Evolutionary conservation across 2,113 vertebrate species (phyloP).

Genomic region (Todiramphus saurophagus): DNA sequence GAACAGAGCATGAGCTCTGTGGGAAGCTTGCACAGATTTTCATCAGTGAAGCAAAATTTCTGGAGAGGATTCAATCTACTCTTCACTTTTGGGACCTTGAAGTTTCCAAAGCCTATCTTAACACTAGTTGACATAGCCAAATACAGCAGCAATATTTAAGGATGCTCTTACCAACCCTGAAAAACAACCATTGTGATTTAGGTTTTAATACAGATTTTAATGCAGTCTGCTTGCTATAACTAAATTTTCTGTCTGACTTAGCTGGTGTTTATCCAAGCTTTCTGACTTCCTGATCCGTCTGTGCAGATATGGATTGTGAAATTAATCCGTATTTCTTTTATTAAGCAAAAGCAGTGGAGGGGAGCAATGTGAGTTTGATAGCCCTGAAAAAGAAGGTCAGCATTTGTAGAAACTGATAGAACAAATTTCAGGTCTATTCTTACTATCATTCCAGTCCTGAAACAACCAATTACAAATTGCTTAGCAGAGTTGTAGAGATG

Average conservation of each 20-base stretch:
- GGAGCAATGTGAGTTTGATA: neutral
- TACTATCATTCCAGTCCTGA: neutral
- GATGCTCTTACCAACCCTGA: neutral
- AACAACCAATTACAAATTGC: neutral
- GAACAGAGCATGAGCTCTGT: neutral
- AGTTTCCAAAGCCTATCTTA: neutral
- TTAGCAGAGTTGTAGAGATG: neutral
- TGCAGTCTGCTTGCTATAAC: neutral
- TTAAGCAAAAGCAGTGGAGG: neutral
- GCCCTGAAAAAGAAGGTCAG: neutral
- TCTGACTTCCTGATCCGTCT: neutral
- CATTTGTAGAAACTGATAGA: neutral
- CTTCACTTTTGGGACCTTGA: neutral
- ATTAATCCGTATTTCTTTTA: neutral
- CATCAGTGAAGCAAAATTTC: conserved; percentile 5
- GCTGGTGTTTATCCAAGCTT: neutral
- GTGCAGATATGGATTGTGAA: neutral
- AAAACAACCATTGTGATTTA: neutral
- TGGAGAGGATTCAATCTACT: neutral
- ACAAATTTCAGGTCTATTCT: neutral
- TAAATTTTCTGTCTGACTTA: neutral
- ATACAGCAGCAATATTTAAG: neutral
- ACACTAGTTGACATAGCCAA: neutral
- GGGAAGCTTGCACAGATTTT: neutral
- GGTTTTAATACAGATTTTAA: neutral